These are phyloP conservation scores for Rhopalosiphum nymphaeae DNA, from an alignment of 2,888 invertebrate species.

Conservation along the genomic window DNA sequence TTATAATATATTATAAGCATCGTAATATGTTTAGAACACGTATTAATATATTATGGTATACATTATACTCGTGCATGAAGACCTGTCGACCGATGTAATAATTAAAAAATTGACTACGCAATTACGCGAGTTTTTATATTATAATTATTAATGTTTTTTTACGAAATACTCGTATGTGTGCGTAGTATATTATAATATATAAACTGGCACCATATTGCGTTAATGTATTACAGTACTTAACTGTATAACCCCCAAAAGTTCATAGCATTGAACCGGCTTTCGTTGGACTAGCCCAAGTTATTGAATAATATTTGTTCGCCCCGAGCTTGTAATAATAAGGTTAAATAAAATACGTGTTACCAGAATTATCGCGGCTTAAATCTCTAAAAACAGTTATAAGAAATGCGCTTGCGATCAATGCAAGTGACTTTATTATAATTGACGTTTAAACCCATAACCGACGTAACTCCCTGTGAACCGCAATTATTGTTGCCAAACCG, in stretches of 20 bases:
- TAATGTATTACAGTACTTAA: neutral
- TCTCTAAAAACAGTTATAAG: neutral
- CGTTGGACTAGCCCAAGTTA: neutral
- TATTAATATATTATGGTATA: no score
- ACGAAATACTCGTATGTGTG: neutral
- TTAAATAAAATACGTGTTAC: neutral
- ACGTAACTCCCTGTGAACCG: neutral
- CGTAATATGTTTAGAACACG: neutral
- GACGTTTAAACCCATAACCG: neutral
- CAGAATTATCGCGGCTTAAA: neutral
- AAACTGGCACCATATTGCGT: neutral
- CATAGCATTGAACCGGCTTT: neutral
- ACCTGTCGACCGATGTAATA: neutral
- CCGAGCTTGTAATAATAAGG: neutral
- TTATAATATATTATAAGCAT: neutral
- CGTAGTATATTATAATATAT: neutral
- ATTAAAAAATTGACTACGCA: slow-evolving; percentile 23
- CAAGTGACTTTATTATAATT: neutral
- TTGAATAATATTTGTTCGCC: neutral
- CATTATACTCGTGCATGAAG: no score
- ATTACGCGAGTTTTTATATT: neutral
- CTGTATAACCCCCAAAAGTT: slow-evolving; percentile 6
- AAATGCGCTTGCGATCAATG: neutral
- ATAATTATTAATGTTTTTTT: slow-evolving; percentile 4
- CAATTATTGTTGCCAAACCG: neutral